Conservation (phyloP, 2,797 vertebrate species). For the Gallinago solitaria region DNA sequence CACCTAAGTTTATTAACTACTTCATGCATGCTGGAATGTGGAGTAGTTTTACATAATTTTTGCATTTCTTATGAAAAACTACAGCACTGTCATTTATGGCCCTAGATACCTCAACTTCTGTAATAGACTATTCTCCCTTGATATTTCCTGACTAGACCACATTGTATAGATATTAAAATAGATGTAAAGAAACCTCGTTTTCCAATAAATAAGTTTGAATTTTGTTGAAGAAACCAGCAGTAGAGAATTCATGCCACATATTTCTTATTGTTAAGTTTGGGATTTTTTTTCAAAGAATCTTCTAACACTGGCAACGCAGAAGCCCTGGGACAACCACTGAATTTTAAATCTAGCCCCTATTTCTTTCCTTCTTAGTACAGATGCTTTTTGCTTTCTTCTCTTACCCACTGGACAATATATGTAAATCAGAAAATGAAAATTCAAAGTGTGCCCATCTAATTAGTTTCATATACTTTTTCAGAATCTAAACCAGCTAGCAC, state of each 20-base stretch:
- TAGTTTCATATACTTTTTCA: neutral
- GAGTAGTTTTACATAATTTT: neutral
- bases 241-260: neutral
- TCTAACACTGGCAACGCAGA: neutral
- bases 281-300: neutral
- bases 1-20: neutral
- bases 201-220: neutral
- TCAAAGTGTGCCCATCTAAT: neutral
- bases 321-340: neutral
- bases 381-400: neutral
- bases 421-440: neutral
- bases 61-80: neutral
- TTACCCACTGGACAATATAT: accelerated
- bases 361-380: neutral
- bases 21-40: neutral
- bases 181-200: neutral
- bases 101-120: neutral
- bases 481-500: neutral
- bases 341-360: neutral
- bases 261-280: neutral
- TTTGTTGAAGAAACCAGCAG: neutral
- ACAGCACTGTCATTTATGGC: neutral
- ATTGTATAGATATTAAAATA: neutral
- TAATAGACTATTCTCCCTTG: neutral
- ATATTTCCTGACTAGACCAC: neutral